Base-by-base conservation (phyloP, 1,140 invertebrate genomes). In the Tetranychus urticae region DNA sequence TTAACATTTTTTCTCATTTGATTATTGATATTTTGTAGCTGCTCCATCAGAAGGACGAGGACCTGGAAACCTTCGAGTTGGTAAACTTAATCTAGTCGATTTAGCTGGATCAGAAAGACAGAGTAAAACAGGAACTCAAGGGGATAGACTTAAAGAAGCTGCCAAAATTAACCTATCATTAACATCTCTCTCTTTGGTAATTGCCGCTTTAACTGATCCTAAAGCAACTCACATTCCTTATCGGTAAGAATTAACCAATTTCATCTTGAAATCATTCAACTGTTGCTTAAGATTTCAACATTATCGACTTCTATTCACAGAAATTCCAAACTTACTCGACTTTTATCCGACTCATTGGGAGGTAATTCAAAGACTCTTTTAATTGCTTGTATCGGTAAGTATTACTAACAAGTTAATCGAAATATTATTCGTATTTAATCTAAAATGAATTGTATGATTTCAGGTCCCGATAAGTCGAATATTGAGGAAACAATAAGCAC, bases 401-500 rank as follows among this genome's bases (percentile, higher is more conserved):
- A 14, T 54, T 50, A 45, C 31, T n/a, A 10, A 12, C 35, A 46
- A 62, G 45, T 37, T 7, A 55, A 12, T 50, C 58, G 12, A 14
- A 2, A 54, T 36, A 45, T 57, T 55, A n/a, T 46, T 37, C 47
- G 23, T 39, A 36, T 64, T 61, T 61, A 14, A 66, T 63, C 58
- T 63, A 68, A 31, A 61, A 70, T 72, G 55, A 65, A 84, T 42
- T 42, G 5, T 42, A 82, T 81, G 82, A 71, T 92, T 94, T 97
- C 93, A 50, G 92, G 92, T 34, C 93, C 94, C 45, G 88, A 92
- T 10, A 87, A 91, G 66, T 84, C 85, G 62, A 97, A 98, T 75
- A 96, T 92, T 71, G 92, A 97, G 69, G 94, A 98, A 74, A 92
- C 90, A 0, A 86, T 97, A 54, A 96, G 88, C 69, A 97, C 94